phyloP scores from a whole-genome alignment of 37 sponge, comb jelly and placozoan genomes.

The Axinella damicornis region DNA sequence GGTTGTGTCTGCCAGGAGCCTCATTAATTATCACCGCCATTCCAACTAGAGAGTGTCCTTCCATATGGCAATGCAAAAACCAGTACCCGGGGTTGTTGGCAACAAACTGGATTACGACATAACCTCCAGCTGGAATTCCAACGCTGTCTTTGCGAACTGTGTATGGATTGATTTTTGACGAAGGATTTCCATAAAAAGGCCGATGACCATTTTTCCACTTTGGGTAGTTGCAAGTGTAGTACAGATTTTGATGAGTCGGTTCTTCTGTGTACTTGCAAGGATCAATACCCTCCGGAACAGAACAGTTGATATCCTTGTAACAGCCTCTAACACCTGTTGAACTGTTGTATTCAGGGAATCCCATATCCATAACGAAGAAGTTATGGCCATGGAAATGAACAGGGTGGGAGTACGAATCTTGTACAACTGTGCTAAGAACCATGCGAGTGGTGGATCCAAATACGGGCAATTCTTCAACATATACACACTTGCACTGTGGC shows the following conservation, averaged over 20 bases:
- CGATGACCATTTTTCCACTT: slow-evolving; percentile 1
- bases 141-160: slow-evolving; percentile 58
- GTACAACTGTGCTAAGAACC: not conserved
- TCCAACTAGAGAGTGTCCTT: slow-evolving; percentile 37
- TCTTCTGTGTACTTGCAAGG: not conserved
- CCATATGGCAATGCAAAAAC: slow-evolving; percentile 65
- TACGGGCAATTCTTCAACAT: not conserved
- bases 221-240: not conserved
- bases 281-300: not conserved
- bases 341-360: slow-evolving; percentile 48
- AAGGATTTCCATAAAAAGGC: not conserved
- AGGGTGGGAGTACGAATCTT: slow-evolving; percentile 53
- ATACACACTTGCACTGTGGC: slow-evolving; percentile 5
- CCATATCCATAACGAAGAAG: slow-evolving; percentile 56
- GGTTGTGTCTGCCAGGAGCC: not conserved
- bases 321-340: slow-evolving; percentile 3
- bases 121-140: slow-evolving; percentile 38
- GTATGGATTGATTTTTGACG: not conserved
- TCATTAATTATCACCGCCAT: slow-evolving; percentile 48
- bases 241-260: not conserved
- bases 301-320: too few species aligned
- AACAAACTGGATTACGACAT: slow-evolving; percentile 33
- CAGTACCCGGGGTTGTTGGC: slow-evolving; percentile 59
- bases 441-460: not conserved
- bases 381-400: slow-evolving; percentile 73